These are phyloP conservation scores for Chelon auratus DNA, from an alignment of 2,797 vertebrate genomes.

Conservation along the genomic window DNA sequence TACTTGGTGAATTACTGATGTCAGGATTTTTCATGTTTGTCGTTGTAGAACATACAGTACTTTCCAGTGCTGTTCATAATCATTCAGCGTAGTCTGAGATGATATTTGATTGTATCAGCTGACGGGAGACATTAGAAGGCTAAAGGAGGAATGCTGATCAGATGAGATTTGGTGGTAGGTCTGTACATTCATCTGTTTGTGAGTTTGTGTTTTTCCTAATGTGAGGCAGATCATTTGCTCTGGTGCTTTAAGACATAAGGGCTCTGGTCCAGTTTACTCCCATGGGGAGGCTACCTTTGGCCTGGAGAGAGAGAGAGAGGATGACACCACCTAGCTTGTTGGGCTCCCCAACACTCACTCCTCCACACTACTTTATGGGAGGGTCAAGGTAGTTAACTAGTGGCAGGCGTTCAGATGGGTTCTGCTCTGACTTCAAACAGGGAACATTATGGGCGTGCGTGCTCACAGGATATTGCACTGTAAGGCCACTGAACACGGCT, in stretches of 20 bases:
- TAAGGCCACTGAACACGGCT: constrained; percentile 76
- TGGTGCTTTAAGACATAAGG: constrained; percentile 78
- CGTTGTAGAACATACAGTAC: not conserved
- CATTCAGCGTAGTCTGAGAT: not conserved
- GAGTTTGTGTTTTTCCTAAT: constrained; percentile 55
- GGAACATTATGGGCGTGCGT: constrained; percentile 74
- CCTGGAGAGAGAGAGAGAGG: constrained; percentile 38
- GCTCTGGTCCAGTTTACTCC: constrained; percentile 69
- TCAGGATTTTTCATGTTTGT: constrained; percentile 1
- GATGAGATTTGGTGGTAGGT: constrained; percentile 54
- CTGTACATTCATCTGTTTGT: constrained; percentile 37
- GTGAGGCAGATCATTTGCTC: constrained; percentile 69
- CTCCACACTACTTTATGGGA: constrained; percentile 72
- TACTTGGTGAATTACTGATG: not conserved
- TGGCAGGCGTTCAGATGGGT: constrained; percentile 78
- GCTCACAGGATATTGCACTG: constrained; percentile 83
- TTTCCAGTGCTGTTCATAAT: not conserved
- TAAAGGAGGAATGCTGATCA: constrained; percentile 57
- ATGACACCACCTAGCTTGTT: constrained; percentile 67
- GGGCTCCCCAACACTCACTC: constrained; percentile 64
- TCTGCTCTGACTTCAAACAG: constrained; percentile 80
- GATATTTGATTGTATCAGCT: constrained; percentile 28
- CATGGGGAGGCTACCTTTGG: constrained; percentile 60
- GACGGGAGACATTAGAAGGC: constrained; percentile 42
- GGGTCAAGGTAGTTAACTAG: constrained; percentile 81